These are phyloP conservation scores for Platichthys flesus DNA, from an alignment of 2,113 vertebrate genomes.

Conservation along the genomic window DNA sequence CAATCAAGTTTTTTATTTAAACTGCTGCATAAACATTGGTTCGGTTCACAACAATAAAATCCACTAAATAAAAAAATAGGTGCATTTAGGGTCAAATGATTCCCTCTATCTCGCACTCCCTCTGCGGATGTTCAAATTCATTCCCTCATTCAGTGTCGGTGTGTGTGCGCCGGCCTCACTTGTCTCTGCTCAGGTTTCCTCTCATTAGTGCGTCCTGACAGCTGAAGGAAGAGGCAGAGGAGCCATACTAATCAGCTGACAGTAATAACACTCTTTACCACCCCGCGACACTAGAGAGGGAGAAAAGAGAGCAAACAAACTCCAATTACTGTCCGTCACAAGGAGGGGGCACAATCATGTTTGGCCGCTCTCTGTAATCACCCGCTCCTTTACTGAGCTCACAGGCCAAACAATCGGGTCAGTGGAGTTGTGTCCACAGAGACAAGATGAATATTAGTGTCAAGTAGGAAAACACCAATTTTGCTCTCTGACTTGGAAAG, in stretches of 20 bases:
- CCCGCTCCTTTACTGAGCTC: slow-evolving; percentile 33
- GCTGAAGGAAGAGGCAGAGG: slow-evolving; percentile 61
- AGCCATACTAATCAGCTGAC: slow-evolving; percentile 67
- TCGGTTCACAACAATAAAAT: no score
- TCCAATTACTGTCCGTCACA: slow-evolving; percentile 73
- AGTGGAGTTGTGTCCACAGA: slow-evolving; percentile 34
- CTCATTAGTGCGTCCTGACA: slow-evolving; percentile 56
- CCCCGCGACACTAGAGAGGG: slow-evolving; percentile 54
- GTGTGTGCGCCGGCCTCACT: slow-evolving; percentile 10
- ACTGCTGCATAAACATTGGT: no score
- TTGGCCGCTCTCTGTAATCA: slow-evolving; percentile 44
- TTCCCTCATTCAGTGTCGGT: background rate
- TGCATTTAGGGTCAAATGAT: background rate
- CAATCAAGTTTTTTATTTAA: no score
- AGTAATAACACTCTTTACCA: slow-evolving; percentile 70
- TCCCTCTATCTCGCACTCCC: slow-evolving; percentile 9
- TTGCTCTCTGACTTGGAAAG: slow-evolving; percentile 33
- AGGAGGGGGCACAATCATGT: slow-evolving; percentile 42
- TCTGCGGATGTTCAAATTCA: background rate
- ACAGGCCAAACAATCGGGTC: slow-evolving; percentile 53
- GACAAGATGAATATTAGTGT: slow-evolving; percentile 40
- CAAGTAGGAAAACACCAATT: slow-evolving; percentile 50
- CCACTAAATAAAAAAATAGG: background rate
- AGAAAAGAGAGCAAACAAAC: slow-evolving; percentile 75
- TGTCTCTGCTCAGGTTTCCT: slow-evolving; percentile 58